These are phyloP conservation scores for Zaprionus lineosus DNA, from an alignment of 2,888 invertebrate species.

Conservation along the genomic window DNA sequence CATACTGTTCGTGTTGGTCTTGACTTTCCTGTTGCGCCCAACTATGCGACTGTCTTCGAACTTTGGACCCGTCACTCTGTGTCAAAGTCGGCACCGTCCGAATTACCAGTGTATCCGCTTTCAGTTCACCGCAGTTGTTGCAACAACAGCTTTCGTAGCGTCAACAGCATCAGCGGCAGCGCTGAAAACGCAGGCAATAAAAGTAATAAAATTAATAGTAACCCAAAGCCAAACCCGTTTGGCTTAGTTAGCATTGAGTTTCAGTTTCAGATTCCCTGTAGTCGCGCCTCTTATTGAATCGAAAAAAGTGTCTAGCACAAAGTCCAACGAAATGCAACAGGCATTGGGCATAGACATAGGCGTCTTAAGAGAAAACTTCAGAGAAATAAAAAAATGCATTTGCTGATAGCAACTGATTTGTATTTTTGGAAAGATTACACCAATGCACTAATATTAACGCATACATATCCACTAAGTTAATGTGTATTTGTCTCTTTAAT, in stretches of 20 bases:
- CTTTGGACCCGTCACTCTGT: constrained; percentile 43
- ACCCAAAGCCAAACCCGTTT: constrained; percentile 59
- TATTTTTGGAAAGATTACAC: no score
- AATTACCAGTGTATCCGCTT: constrained; percentile 25
- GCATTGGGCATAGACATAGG: no score
- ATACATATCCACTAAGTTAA: no score
- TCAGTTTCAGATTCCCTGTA: constrained; percentile 9
- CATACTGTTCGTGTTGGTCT: constrained; percentile 25
- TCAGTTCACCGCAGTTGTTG: constrained; percentile 4
- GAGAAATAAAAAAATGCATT: no score
- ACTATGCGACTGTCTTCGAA: constrained; percentile 31
- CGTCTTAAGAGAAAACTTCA: no score
- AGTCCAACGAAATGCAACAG: no score
- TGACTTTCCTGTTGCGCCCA: constrained; percentile 50
- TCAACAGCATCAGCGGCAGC: constrained; percentile 4
- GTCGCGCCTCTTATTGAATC: no score
- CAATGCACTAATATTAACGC: no score
- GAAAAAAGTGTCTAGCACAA: no score
- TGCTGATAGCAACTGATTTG: no score
- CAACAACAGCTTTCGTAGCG: constrained; percentile 7
- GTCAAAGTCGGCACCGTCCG: constrained; percentile 13
- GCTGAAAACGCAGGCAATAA: background rate
- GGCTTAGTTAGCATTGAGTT: constrained; percentile 23
- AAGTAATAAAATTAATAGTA: constrained; percentile 29
- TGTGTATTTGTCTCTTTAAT: no score